A percentile compares a stretch with the other conserved stretches of the same genome.
phyloP scores from a whole-genome alignment of 2,888 invertebrate species.

The Cylloceria caligata region DNA sequence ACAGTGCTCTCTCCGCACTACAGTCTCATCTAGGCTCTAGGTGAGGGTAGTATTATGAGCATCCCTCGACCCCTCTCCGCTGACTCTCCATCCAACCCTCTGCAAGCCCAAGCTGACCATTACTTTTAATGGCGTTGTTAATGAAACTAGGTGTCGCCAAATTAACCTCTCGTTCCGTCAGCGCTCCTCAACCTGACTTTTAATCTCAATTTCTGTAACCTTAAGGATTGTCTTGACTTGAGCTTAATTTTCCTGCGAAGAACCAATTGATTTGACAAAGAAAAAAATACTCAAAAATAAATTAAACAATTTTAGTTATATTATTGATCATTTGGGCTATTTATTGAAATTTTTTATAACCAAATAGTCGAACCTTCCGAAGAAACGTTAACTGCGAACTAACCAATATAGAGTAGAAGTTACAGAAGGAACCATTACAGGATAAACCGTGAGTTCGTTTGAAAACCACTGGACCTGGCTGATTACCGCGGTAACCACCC shows the following conservation, averaged over 20 bases:
- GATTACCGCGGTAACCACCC: conserved; percentile 84
- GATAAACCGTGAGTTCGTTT: conserved; percentile 66
- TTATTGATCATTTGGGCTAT: neutral
- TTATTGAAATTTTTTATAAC: no score
- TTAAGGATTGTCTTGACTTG: neutral
- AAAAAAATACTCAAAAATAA: neutral
- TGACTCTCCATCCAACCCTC: conserved; percentile 65
- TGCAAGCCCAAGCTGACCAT: conserved; percentile 77
- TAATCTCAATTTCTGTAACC: conserved; percentile 1
- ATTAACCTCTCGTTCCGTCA: conserved; percentile 83
- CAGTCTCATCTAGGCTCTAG: conserved; percentile 24
- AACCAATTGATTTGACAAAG: neutral
- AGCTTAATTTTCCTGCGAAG: neutral
- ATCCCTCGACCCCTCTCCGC: conserved; percentile 69
- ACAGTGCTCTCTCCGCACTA: conserved; percentile 9
- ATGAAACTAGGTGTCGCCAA: conserved; percentile 84
- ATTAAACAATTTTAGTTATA: neutral
- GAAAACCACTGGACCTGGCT: conserved; percentile 83
- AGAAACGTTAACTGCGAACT: neutral
- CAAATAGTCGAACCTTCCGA: no score
- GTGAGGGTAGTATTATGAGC: conserved; percentile 36
- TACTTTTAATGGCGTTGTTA: conserved; percentile 84
- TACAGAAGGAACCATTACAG: neutral
- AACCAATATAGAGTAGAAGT: neutral
- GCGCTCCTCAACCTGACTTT: conserved; percentile 79